phyloP scores from a whole-genome alignment of 2,113 vertebrate species.

The Phalacrocorax pelagicus region DNA sequence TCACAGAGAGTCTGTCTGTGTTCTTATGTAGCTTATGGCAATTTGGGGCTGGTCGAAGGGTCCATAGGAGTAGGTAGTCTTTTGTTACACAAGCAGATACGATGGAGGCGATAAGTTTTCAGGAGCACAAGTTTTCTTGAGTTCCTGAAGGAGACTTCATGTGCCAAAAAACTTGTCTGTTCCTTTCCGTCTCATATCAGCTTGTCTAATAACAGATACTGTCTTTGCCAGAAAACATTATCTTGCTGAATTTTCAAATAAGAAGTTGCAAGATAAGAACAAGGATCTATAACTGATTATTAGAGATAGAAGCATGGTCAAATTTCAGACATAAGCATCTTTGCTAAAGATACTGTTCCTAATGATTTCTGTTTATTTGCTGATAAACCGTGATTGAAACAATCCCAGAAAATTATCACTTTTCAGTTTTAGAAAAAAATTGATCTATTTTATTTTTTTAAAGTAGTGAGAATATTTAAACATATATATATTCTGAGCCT shows the following conservation, averaged over 20 bases:
- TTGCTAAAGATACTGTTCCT: not conserved
- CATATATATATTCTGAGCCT: not conserved
- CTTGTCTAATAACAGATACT: not conserved
- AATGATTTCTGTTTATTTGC: not conserved
- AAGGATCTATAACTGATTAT: not conserved
- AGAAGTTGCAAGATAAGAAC: not conserved
- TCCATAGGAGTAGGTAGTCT: not conserved
- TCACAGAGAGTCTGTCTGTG: too few relatives aligned
- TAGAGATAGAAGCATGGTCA: not conserved
- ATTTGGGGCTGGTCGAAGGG: not conserved
- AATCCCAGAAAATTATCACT: not conserved
- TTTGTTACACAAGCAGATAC: not conserved
- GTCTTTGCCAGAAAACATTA: not conserved
- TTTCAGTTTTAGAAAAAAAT: not conserved
- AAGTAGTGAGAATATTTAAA: not conserved
- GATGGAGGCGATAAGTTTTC: not conserved
- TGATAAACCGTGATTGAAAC: not conserved
- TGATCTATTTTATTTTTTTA: not conserved
- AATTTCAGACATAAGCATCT: not conserved
- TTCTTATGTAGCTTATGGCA: not conserved
- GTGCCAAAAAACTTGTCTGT: not conserved
- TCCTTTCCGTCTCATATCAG: not conserved
- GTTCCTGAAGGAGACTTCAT: not conserved
- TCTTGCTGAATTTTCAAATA: not conserved
- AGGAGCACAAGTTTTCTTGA: not conserved